Conservation (phyloP, 2,888 invertebrate genomes). For the Timema cristinae region DNA sequence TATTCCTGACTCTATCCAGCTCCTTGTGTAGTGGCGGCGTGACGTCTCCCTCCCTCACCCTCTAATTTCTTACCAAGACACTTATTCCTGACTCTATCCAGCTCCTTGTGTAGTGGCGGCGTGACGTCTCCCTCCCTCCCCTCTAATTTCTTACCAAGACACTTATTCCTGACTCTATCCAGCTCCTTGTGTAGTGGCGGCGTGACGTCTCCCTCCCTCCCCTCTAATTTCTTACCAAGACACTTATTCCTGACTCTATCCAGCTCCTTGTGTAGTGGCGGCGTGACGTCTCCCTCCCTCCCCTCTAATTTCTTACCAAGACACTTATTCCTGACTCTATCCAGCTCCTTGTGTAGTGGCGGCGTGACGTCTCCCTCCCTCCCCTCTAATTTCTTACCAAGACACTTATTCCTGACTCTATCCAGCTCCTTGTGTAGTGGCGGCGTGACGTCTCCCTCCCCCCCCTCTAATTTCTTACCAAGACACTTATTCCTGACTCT, state of each 20-base stretch:
- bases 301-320: slow-evolving; percentile 45
- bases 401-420: slow-evolving; percentile 60
- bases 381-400: slow-evolving; percentile 46
- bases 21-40: slow-evolving; percentile 42
- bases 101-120: slow-evolving; percentile 43
- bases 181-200: slow-evolving; percentile 48
- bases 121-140: neutral
- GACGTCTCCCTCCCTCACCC: neutral
- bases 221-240: slow-evolving; percentile 45
- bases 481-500: slow-evolving; percentile 63
- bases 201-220: neutral
- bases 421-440: slow-evolving; percentile 52
- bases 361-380: neutral
- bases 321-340: slow-evolving; percentile 62
- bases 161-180: slow-evolving; percentile 60
- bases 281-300: neutral
- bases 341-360: slow-evolving; percentile 49
- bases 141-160: slow-evolving; percentile 48
- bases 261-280: slow-evolving; percentile 48
- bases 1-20: slow-evolving; percentile 60
- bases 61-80: slow-evolving; percentile 52
- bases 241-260: slow-evolving; percentile 63
- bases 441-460: neutral
- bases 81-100: slow-evolving; percentile 60
- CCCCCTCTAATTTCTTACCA: slow-evolving; percentile 42